Evolutionary conservation across 2,113 vertebrate genomes (phyloP).

Genomic region (Saccopteryx leptura): DNA sequence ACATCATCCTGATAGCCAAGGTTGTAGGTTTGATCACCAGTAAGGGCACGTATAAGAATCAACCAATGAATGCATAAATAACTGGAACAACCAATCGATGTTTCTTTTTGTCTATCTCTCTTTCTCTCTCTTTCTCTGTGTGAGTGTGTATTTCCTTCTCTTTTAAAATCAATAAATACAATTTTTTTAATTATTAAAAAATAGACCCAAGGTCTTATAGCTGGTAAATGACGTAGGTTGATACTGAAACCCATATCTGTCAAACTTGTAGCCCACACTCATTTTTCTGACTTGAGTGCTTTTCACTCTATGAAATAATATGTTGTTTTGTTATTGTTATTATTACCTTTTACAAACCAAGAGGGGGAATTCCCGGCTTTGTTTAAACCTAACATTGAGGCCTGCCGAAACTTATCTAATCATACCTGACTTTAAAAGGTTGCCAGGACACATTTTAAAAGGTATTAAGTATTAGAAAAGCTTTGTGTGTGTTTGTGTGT

Average conservation of each 20-base stretch:
- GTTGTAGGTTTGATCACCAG: too few species aligned
- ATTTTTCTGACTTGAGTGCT: not conserved
- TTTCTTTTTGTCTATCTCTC: too few species aligned
- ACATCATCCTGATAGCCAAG: too few species aligned
- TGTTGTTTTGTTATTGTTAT: not conserved
- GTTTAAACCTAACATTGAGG: not conserved
- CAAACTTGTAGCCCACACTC: not conserved
- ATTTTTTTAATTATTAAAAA: not conserved
- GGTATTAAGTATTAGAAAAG: not conserved
- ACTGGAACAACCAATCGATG: too few species aligned
- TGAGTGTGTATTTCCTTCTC: too few species aligned
- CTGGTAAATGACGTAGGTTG: not conserved
- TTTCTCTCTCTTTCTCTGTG: too few species aligned
- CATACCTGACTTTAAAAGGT: not conserved
- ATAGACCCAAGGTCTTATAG: not conserved
- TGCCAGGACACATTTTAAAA: not conserved
- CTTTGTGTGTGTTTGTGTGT: not conserved
- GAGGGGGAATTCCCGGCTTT: not conserved
- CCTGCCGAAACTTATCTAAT: not conserved
- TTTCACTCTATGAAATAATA: not conserved
- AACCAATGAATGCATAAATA: too few species aligned
- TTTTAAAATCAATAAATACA: too few species aligned
- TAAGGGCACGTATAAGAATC: too few species aligned
- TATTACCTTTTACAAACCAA: not conserved
- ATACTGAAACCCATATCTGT: not conserved